These are phyloP conservation scores for Micropoecilia bifurca DNA, from an alignment of 2,797 vertebrate species.

Conservation along the genomic window DNA sequence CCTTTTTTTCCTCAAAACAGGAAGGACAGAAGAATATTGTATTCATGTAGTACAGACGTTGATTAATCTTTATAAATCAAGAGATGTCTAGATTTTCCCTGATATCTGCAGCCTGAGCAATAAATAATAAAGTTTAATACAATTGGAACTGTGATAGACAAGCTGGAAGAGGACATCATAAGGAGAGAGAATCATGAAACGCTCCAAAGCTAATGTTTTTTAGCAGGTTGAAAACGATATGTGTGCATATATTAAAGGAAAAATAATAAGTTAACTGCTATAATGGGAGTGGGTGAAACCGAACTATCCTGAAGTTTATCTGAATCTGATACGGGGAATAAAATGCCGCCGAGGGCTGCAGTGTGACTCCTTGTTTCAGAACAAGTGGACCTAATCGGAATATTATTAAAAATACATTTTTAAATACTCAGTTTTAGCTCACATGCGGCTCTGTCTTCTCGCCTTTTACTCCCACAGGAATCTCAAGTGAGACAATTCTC, in stretches of 20 bases:
- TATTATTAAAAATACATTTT: neutral
- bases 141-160: neutral
- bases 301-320: neutral
- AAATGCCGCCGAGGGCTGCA: neutral
- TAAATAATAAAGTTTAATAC: neutral
- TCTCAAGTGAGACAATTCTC: constrained; percentile 94
- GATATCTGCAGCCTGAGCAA: neutral
- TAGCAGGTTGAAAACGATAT: neutral
- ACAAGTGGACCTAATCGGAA: neutral
- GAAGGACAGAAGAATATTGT: neutral
- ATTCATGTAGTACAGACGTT: neutral
- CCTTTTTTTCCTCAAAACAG: neutral
- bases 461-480: constrained; percentile 80
- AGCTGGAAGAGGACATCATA: neutral
- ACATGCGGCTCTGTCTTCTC: constrained; percentile 14
- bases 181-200: neutral
- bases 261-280: neutral
- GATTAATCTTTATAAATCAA: neutral
- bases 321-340: neutral
- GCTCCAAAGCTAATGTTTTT: neutral
- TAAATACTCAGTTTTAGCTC: neutral
- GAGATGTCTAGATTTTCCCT: neutral
- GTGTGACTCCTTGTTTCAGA: neutral
- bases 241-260: neutral
- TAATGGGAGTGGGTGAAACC: neutral